These are phyloP conservation scores for Syngnathoides biaculeatus DNA, from an alignment of 2,113 vertebrate species.

Conservation along the genomic window DNA sequence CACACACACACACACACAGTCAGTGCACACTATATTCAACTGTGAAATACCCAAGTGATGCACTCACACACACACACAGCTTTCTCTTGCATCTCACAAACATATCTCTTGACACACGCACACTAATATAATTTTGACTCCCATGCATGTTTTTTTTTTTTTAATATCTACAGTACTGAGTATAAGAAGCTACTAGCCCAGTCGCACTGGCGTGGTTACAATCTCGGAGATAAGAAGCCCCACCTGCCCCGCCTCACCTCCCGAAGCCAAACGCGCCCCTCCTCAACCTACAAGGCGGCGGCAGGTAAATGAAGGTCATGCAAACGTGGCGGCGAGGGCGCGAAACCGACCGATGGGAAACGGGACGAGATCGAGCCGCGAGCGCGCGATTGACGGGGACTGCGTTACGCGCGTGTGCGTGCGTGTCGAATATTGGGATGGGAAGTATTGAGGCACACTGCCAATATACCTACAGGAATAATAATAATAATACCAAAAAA, in stretches of 20 bases:
- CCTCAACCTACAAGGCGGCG: background rate
- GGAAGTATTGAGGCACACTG: background rate
- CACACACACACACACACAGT: constrained; percentile 44
- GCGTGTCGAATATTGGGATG: background rate
- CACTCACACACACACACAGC: constrained; percentile 33
- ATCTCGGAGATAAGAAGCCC: constrained; percentile 72
- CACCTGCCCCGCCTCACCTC: background rate
- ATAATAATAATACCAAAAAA: too few species aligned
- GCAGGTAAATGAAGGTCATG: constrained; percentile 8
- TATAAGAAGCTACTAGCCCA: constrained; percentile 76
- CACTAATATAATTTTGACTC: constrained; percentile 68
- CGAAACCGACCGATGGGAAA: background rate
- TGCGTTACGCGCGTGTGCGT: constrained; percentile 27
- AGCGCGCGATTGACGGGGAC: constrained; percentile 30
- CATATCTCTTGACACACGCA: constrained; percentile 40
- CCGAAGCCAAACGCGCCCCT: constrained; percentile 4
- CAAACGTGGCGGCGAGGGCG: constrained; percentile 19
- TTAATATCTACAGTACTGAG: constrained; percentile 73
- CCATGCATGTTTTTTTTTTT: constrained; percentile 50
- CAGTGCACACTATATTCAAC: constrained; percentile 64
- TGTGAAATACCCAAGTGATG: constrained; percentile 67
- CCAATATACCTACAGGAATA: too few species aligned
- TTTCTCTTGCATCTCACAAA: too few species aligned
- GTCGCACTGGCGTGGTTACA: constrained; percentile 75
- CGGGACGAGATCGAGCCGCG: background rate